Conservation (phyloP, 2,113 vertebrate genomes). For the Mesitornis unicolor region DNA sequence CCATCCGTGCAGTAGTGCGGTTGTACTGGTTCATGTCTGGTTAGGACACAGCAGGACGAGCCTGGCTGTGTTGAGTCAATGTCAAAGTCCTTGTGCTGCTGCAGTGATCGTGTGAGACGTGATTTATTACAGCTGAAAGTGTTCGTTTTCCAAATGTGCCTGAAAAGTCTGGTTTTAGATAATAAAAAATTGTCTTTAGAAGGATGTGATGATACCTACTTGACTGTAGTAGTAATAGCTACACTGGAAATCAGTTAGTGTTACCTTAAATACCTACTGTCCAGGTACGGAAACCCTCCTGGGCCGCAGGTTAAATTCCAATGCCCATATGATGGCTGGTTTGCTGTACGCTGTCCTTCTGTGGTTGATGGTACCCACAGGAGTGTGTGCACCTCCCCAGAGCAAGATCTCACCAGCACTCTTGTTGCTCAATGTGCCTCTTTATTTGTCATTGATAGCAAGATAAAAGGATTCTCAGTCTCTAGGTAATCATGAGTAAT, state of each 20-base stretch:
- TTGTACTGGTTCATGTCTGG: neutral
- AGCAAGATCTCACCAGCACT: neutral
- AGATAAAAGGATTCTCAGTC: neutral
- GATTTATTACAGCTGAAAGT: neutral
- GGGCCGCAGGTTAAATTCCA: neutral
- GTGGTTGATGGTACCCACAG: neutral
- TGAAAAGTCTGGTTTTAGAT: neutral
- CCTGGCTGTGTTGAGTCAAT: neutral
- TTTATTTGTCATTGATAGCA: neutral
- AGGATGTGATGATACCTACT: neutral
- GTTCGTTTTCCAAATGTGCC: neutral
- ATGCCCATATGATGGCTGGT: no score
- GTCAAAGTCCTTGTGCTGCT: neutral
- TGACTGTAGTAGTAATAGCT: neutral
- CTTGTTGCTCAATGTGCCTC: neutral
- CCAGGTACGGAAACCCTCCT: neutral
- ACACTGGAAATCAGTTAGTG: neutral
- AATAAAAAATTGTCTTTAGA: neutral
- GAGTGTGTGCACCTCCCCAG: neutral
- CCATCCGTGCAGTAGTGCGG: neutral
- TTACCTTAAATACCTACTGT: neutral
- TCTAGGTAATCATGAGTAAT: neutral
- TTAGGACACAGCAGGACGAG: neutral
- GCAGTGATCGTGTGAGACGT: neutral
- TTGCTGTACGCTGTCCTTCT: neutral